Base-by-base conservation (phyloP, 2,888 invertebrate species). In the Sesia apiformis region DNA sequence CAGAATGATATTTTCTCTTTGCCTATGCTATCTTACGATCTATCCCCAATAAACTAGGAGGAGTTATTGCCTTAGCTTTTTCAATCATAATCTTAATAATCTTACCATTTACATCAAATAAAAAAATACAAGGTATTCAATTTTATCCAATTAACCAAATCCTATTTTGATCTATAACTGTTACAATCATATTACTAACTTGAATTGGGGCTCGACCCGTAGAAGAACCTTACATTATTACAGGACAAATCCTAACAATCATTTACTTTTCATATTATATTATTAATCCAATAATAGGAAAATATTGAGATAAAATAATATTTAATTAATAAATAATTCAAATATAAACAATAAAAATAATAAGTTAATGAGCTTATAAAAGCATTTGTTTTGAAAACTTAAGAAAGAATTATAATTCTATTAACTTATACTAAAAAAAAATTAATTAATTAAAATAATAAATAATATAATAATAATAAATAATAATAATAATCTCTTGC, bases 1-100 rank as follows among this genome's bases (percentile, higher is more conserved):
- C 94, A 51, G 95, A 96, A 91, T 95, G 94, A 92, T 95, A 95
- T 76, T 96, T 95, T 69, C 77, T 95, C 89, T 95, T 95, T 90
- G 94, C 95, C 7, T 95, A 95, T 78, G 93, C 94, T 23, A 95
- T 95, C 88, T 64, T 95, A 69, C 95, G 95, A 39, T 94, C 94
- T 46, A 94, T 95, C 56, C 94, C 95, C 4, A 95, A 94, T 86
- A 95, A 95, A 91, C 72, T 94, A 84, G 94, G 94, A 54, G 94
- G 95, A 60, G 94, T 95, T 52, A 82, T 94, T 68, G 92, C 92
- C 0, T 69, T 94, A 84, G 60, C 92, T 0, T 65, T 92, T 76
- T 94, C 93, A 58, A 93, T 95, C 85, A 70, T 92, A 68, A 92
- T 94, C 83, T 82, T 94, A 83, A 80, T 91, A 69, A 86, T 92